Evolutionary conservation across 2,888 invertebrate species (phyloP).

Genomic region (Pseudanteris insignis): DNA sequence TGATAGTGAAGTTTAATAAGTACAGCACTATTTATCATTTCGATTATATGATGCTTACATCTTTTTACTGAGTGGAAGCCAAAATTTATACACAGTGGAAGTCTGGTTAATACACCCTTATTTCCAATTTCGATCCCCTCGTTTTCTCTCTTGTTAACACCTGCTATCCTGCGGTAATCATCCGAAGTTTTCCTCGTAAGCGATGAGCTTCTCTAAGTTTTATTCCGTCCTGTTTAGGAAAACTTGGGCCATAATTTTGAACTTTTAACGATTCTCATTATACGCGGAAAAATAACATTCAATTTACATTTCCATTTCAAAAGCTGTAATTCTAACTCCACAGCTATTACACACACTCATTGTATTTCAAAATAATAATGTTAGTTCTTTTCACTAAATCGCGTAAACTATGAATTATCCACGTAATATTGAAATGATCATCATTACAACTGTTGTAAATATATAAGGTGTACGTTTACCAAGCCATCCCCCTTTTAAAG

Average conservation of each 20-base stretch:
- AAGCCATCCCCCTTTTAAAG: no score
- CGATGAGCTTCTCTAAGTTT: slow-evolving; percentile 31
- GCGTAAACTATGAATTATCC: no score
- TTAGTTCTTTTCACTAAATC: no score
- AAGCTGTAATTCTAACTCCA: slow-evolving; percentile 14
- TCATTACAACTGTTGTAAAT: no score
- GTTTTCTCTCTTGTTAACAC: slow-evolving; percentile 35
- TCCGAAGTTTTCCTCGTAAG: slow-evolving; percentile 36
- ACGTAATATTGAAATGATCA: no score
- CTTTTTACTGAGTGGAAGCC: slow-evolving; percentile 3
- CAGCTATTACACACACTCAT: no score
- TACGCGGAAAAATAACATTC: slow-evolving; percentile 18
- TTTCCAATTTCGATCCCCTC: slow-evolving; percentile 32
- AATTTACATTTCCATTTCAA: slow-evolving; percentile 17
- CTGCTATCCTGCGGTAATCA: slow-evolving; percentile 39
- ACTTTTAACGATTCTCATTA: slow-evolving; percentile 34
- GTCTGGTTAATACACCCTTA: slow-evolving; percentile 18
- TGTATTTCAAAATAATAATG: no score
- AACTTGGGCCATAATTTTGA: slow-evolving; percentile 30
- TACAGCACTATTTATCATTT: no score
- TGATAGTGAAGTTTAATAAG: no score
- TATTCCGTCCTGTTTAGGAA: slow-evolving; percentile 36
- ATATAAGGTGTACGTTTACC: no score
- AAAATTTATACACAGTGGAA: slow-evolving; percentile 14
- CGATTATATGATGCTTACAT: no score